phyloP scores from a whole-genome alignment of 2,113 vertebrate species.

The Pelecanus crispus region DNA sequence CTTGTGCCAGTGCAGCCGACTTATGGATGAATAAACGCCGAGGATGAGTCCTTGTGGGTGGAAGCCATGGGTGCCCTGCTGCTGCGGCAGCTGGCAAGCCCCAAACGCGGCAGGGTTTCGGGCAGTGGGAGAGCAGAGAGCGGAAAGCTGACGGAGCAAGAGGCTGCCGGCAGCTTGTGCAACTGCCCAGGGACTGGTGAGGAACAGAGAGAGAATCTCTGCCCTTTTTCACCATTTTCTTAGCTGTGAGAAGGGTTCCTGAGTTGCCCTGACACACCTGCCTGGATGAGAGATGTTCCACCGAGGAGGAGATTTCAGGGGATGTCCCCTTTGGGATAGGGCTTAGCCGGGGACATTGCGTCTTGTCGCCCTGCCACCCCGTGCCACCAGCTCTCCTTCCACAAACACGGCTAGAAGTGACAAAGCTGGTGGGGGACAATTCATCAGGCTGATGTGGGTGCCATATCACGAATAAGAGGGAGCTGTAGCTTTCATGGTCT shows the following conservation, averaged over 20 bases:
- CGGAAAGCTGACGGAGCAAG: not conserved
- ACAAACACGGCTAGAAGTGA: not conserved
- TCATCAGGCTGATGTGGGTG: not conserved
- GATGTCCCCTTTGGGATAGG: not conserved
- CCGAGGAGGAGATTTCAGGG: accelerated
- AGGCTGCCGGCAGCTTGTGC: not conserved
- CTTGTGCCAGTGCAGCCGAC: not conserved
- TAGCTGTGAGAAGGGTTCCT: not conserved
- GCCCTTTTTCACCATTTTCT: not conserved
- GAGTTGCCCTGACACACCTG: not conserved
- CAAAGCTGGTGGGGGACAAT: not conserved
- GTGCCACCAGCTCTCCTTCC: not conserved
- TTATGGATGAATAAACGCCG: not conserved
- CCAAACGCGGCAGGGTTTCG: accelerated
- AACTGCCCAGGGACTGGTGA: not conserved
- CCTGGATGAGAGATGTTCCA: not conserved
- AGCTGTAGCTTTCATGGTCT: not conserved
- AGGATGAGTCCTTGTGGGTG: not conserved
- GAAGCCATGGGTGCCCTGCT: not conserved
- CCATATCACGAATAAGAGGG: not conserved
- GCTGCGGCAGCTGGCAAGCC: not conserved
- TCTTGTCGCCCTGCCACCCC: not conserved
- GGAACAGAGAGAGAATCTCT: not conserved
- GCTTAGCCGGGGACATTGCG: accelerated
- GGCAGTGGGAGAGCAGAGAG: not conserved